Percentiles rank a stretch among this genome's conserved stretches.
phyloP scores from a whole-genome alignment of 1,140 invertebrate genomes.

The Leptonema lineaticorne region DNA sequence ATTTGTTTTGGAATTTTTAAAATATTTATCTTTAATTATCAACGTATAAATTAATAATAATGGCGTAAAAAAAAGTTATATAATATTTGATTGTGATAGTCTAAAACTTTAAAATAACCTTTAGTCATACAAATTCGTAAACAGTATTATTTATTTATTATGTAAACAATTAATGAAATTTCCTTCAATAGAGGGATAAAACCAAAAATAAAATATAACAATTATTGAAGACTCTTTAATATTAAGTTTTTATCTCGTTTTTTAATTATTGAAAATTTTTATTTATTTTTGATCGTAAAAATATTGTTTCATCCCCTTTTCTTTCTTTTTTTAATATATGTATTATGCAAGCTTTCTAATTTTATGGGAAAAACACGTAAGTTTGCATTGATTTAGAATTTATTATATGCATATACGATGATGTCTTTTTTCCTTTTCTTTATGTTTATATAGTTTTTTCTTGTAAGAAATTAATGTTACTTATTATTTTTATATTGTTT shows the following conservation, averaged over 20 bases:
- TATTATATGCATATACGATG: too few relatives aligned
- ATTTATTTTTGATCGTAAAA: neutral
- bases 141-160: slow-evolving; percentile 16
- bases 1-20: too few relatives aligned
- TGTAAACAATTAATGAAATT: neutral
- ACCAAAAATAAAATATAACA: slow-evolving; percentile 15
- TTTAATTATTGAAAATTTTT: neutral
- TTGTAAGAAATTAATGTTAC: neutral
- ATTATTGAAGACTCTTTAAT: neutral
- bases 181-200: neutral
- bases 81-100: slow-evolving; percentile 15
- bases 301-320: neutral
- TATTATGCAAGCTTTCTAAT: too few relatives aligned
- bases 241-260: neutral
- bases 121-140: slow-evolving; percentile 1
- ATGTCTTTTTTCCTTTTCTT: neutral
- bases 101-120: slow-evolving; percentile 10
- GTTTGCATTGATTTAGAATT: too few relatives aligned
- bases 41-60: neutral
- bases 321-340: neutral
- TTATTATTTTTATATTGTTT: neutral
- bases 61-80: neutral
- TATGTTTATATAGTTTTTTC: neutral
- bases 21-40: neutral
- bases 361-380: too few relatives aligned